Conservation (phyloP, 2,113 vertebrate species). For the Corvus moneduloides region DNA sequence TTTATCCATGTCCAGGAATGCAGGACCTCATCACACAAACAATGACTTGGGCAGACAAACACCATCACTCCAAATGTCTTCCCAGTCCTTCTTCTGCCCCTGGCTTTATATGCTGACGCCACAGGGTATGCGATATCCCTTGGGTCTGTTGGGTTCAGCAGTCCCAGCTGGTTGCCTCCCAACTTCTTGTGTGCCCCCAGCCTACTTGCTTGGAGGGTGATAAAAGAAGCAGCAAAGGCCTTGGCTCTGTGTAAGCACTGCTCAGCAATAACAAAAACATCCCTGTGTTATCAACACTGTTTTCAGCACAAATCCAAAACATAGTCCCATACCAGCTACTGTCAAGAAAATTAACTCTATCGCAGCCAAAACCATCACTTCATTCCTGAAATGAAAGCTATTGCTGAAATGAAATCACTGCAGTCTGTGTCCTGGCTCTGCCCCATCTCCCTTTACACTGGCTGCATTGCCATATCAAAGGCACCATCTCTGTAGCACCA, state of each 20-base stretch:
- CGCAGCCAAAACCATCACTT: not conserved
- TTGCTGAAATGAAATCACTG: not conserved
- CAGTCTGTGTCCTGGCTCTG: not conserved
- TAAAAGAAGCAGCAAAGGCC: not conserved
- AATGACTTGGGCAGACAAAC: not conserved
- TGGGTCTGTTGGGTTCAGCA: not conserved
- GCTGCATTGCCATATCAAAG: rapidly evolving
- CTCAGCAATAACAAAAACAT: not conserved
- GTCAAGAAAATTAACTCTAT: not conserved
- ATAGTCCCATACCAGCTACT: not conserved
- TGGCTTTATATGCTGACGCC: not conserved
- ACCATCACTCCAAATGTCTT: not conserved
- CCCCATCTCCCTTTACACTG: not conserved
- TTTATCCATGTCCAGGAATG: not conserved
- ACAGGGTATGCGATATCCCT: rapidly evolving
- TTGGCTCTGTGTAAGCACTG: not conserved
- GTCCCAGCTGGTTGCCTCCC: not conserved
- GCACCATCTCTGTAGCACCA: not conserved
- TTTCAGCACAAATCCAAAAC: not conserved
- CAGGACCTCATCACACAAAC: not conserved
- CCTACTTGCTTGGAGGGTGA: not conserved
- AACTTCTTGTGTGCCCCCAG: not conserved
- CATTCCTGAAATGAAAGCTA: not conserved
- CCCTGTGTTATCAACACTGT: not conserved
- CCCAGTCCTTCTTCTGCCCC: not conserved